A percentile compares a stretch with the other conserved stretches of the same genome.
Conservation (phyloP, 2,113 vertebrate genomes). For the Candoia aspera region DNA sequence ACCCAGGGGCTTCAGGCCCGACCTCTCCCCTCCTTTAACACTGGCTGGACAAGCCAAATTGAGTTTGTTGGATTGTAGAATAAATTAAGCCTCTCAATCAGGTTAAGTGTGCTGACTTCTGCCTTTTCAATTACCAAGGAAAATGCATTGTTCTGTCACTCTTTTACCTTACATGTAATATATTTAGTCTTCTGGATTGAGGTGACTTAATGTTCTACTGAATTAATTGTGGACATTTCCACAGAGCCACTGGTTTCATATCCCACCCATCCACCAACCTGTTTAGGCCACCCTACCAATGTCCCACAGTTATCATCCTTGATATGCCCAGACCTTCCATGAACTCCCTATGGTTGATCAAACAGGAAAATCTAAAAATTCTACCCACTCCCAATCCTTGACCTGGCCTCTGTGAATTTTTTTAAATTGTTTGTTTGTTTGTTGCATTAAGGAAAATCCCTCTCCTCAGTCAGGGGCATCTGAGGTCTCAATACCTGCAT, state of each 20-base stretch:
- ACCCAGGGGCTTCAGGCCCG: too few species aligned
- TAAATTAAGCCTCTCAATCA: not conserved
- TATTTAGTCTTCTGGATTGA: not conserved
- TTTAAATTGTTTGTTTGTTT: not conserved
- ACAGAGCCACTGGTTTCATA: too few species aligned
- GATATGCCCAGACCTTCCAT: too few species aligned
- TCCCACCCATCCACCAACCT: too few species aligned
- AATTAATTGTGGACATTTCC: not conserved
- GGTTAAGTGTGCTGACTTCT: not conserved
- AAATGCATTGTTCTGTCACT: not conserved
- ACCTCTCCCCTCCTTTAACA: too few species aligned
- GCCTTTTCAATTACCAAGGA: not conserved
- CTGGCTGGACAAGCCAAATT: not conserved
- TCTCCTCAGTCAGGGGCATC: too few species aligned
- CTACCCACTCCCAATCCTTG: not conserved
- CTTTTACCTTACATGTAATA: not conserved
- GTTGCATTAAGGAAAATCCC: not conserved
- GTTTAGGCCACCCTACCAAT: too few species aligned
- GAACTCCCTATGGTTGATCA: too few species aligned
- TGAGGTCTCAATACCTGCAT: not conserved
- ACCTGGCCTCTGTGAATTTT: not conserved
- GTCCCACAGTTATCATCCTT: too few species aligned
- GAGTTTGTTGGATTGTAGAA: not conserved
- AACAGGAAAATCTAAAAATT: not conserved
- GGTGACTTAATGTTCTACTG: not conserved